Conservation (phyloP, 2,113 vertebrate genomes). For the Pterocles burchelli region DNA sequence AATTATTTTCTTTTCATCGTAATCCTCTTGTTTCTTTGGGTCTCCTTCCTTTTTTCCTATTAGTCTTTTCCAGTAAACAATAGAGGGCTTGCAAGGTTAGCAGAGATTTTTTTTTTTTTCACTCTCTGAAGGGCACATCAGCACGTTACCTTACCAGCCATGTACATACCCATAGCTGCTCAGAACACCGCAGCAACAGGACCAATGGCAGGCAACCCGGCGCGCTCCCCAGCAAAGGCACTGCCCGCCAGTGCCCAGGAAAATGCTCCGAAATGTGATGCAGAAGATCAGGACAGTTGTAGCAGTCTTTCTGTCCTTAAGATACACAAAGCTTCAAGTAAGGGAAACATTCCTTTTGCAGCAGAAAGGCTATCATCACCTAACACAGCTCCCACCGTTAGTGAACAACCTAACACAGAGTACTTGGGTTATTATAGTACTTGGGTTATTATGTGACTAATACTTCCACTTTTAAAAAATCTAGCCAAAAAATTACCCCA, state of each 20-base stretch:
- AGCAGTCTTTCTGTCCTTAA: not conserved
- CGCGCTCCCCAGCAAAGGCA: not conserved
- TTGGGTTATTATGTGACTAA: not conserved
- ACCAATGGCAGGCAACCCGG: not conserved
- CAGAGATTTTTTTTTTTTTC: not conserved
- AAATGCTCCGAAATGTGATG: not conserved
- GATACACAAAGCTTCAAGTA: not conserved
- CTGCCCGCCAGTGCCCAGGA: not conserved
- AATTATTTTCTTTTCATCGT: conserved; percentile 61
- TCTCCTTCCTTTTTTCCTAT: not conserved
- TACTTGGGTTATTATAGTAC: not conserved
- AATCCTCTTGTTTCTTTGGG: conserved; percentile 5
- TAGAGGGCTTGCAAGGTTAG: not conserved
- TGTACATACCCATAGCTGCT: not conserved
- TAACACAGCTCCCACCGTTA: not conserved
- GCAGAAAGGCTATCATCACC: not conserved
- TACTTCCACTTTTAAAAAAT: not conserved
- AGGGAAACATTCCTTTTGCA: not conserved
- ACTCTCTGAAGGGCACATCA: not conserved
- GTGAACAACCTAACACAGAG: not conserved
- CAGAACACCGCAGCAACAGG: not conserved
- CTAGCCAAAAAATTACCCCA: not conserved
- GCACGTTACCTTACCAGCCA: not conserved
- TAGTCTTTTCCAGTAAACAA: not conserved
- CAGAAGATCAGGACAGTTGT: not conserved